Percentiles rank a stretch among this genome's conserved stretches.
Conservation (phyloP, 92 coral and sea anemone genomes). For the Parazoanthus atlanticus region DNA sequence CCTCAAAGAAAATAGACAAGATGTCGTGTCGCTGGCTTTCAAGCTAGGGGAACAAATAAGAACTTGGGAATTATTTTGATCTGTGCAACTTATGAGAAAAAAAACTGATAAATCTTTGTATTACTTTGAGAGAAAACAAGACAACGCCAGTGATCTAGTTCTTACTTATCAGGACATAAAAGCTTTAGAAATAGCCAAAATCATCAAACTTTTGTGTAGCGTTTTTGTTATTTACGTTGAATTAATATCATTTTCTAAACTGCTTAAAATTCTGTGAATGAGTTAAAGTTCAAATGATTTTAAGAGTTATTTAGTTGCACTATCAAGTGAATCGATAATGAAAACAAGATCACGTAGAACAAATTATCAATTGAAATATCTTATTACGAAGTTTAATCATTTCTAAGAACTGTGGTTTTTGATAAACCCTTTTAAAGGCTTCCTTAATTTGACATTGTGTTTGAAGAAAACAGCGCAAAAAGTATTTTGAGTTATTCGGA, state of each 20-base stretch:
- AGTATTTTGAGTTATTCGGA: background rate
- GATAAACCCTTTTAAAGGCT: background rate
- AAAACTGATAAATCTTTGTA: background rate
- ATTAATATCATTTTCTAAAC: no score
- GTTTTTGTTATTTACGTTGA: background rate
- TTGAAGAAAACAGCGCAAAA: no score
- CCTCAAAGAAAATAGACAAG: background rate
- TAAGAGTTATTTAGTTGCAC: background rate
- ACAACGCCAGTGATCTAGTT: no score
- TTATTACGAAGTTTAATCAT: background rate
- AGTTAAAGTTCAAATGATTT: background rate
- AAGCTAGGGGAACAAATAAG: background rate
- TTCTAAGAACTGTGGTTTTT: background rate
- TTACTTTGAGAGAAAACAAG: background rate
- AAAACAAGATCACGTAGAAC: slow-evolving; percentile 5
- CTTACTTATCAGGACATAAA: no score
- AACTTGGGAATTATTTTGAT: background rate
- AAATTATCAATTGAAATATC: background rate
- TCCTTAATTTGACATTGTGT: background rate
- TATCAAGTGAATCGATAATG: background rate
- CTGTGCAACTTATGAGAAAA: background rate
- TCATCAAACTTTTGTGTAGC: no score
- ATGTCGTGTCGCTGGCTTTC: no score
- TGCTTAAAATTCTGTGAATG: background rate
- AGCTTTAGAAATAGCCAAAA: no score